Percentiles rank a stretch among this genome's conserved stretches.
These are phyloP conservation scores for Drosophila nigromelanica DNA, from an alignment of 1,140 invertebrate species.

Conservation along the genomic window DNA sequence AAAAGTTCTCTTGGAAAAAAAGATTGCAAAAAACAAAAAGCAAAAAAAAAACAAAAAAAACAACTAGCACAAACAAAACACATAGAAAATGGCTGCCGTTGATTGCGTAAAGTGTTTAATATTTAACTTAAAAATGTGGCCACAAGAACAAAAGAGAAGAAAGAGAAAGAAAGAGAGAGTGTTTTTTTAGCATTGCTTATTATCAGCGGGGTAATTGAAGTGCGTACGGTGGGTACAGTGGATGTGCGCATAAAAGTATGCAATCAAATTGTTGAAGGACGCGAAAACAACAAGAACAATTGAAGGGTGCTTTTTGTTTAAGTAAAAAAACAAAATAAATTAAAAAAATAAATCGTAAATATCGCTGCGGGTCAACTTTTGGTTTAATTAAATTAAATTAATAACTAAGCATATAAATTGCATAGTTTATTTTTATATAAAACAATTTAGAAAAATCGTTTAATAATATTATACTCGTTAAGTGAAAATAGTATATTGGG, in stretches of 20 bases:
- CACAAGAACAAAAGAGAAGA: background rate
- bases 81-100: slow-evolving; percentile 35
- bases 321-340: background rate
- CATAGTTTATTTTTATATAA: too few relatives aligned
- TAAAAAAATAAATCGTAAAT: background rate
- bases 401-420: too few relatives aligned
- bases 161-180: background rate
- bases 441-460: too few relatives aligned
- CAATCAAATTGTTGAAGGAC: slow-evolving; percentile 52
- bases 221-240: background rate
- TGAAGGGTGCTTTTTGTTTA: background rate
- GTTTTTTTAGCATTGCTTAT: slow-evolving; percentile 5
- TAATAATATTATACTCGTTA: too few relatives aligned
- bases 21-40: slow-evolving; percentile 13
- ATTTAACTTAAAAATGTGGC: slow-evolving; percentile 33
- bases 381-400: too few relatives aligned
- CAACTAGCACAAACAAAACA: slow-evolving; percentile 3
- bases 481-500: too few relatives aligned
- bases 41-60: slow-evolving; percentile 5
- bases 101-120: slow-evolving; percentile 61
- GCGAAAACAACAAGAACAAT: slow-evolving; percentile 7
- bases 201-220: slow-evolving; percentile 18
- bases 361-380: too few relatives aligned
- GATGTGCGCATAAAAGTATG: slow-evolving; percentile 52
- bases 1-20: slow-evolving; percentile 24